Conservation (phyloP, 1,140 invertebrate genomes). For the Muscidifurax raptorellus region DNA sequence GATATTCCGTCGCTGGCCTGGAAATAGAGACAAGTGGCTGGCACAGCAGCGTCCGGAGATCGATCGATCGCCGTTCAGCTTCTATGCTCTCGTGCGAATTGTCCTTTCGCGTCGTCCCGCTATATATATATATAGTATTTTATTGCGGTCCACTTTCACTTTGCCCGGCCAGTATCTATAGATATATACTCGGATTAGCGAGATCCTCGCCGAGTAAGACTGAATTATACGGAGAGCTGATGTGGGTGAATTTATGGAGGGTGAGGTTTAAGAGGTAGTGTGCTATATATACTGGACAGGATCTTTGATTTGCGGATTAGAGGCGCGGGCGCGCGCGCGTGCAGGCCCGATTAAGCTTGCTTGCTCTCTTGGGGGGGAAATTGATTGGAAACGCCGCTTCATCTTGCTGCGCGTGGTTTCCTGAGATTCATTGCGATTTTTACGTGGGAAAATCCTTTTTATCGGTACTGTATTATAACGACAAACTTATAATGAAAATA, state of each 20-base stretch:
- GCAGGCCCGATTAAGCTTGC: too few species aligned
- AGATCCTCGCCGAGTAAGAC: too few species aligned
- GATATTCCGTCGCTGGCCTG: background rate
- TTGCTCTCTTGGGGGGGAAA: too few species aligned
- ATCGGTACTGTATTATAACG: too few species aligned
- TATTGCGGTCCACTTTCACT: background rate
- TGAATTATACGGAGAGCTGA: background rate
- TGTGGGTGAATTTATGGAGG: background rate
- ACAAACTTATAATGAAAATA: too few species aligned
- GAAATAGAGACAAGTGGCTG: background rate
- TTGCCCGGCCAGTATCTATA: too few species aligned
- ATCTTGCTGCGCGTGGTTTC: too few species aligned
- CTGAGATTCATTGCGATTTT: too few species aligned
- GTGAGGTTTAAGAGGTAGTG: background rate
- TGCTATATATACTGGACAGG: too few species aligned
- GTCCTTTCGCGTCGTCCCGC: background rate
- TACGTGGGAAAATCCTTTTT: too few species aligned
- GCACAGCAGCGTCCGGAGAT: background rate
- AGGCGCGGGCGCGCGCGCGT: too few species aligned
- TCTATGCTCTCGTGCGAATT: background rate
- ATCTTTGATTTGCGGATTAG: background rate
- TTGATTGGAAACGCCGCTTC: too few species aligned
- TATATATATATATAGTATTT: background rate
- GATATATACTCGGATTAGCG: background rate
- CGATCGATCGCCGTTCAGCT: background rate